These are phyloP conservation scores for Hypomesus transpacificus DNA, from an alignment of 2,113 vertebrate species.

Conservation along the genomic window DNA sequence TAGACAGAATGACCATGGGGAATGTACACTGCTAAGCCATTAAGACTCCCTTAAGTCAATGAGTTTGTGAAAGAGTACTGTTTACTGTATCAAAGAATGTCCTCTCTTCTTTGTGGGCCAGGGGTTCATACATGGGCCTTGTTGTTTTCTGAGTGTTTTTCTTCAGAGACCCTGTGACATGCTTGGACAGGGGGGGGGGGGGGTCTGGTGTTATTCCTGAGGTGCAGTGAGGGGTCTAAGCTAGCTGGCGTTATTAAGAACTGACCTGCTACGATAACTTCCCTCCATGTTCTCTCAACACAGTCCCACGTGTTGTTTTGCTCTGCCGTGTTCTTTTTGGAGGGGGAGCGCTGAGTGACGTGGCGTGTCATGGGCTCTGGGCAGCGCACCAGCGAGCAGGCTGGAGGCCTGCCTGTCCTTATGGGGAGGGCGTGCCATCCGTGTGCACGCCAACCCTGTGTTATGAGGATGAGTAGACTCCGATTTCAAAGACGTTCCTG, in stretches of 20 bases:
- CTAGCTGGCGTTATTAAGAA: conserved; percentile 10
- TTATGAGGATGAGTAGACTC: not conserved
- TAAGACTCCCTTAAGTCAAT: conserved; percentile 37
- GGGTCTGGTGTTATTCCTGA: conserved; percentile 18
- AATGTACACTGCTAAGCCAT: conserved; percentile 17
- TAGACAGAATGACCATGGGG: not conserved
- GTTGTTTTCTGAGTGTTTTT: conserved; percentile 48
- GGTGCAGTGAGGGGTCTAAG: conserved; percentile 18
- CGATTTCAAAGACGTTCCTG: not conserved
- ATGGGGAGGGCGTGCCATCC: conserved; percentile 9
- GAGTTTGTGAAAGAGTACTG: conserved; percentile 44
- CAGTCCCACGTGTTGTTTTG: conserved; percentile 23
- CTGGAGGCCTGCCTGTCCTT: not conserved
- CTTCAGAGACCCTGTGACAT: conserved; percentile 28
- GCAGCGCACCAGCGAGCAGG: not conserved
- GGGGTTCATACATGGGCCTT: conserved; percentile 18
- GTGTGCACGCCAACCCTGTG: not conserved
- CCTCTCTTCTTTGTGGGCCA: conserved; percentile 27
- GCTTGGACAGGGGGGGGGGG: conserved; percentile 13
- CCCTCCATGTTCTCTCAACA: conserved; percentile 32
- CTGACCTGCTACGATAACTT: conserved; percentile 41
- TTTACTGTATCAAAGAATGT: conserved; percentile 45
- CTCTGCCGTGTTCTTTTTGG: not conserved
- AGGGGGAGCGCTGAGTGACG: conserved; percentile 5
- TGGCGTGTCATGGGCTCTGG: not conserved